A percentile compares a stretch with the other conserved stretches of the same genome.
Conservation (phyloP, 1,140 invertebrate genomes). For the Leptopilina boulardi region DNA sequence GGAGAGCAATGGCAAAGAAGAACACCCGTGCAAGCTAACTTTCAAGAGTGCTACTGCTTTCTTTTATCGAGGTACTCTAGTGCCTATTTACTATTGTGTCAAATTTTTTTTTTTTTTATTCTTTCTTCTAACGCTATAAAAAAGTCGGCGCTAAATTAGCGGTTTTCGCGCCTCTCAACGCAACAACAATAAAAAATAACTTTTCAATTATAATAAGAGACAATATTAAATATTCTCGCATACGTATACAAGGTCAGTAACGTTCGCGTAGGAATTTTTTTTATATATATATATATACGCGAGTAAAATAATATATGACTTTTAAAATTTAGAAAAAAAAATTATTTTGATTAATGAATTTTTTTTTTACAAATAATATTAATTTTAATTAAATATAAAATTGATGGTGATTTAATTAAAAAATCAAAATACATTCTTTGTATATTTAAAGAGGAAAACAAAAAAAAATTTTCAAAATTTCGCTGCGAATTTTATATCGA, state of each 20-base stretch:
- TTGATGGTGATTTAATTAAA: too few relatives aligned
- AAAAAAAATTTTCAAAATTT: too few relatives aligned
- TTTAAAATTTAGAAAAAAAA: too few relatives aligned
- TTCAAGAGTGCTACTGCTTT: slow-evolving; percentile 66
- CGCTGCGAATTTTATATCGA: too few relatives aligned
- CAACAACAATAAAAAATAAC: slow-evolving; percentile 26
- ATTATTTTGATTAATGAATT: too few relatives aligned
- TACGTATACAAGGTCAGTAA: slow-evolving; percentile 34
- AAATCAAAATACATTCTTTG: too few relatives aligned
- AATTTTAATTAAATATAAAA: too few relatives aligned
- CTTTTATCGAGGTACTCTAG: slow-evolving; percentile 62
- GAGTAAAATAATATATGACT: too few relatives aligned
- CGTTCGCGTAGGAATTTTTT: slow-evolving; percentile 6
- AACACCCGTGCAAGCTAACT: slow-evolving; percentile 67
- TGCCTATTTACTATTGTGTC: slow-evolving; percentile 60
- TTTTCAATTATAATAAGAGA: slow-evolving; percentile 50
- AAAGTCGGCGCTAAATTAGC: slow-evolving; percentile 58
- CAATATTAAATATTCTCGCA: slow-evolving; percentile 57
- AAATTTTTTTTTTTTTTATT: slow-evolving; percentile 27
- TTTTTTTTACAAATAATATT: too few relatives aligned
- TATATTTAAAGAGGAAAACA: too few relatives aligned
- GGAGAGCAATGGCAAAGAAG: slow-evolving; percentile 55
- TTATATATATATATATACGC: too few relatives aligned
- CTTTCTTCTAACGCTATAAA: slow-evolving; percentile 61
- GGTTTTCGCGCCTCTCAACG: slow-evolving; percentile 43